phyloP scores from a whole-genome alignment of 2,113 vertebrate species.

The Leucopsar rothschildi region DNA sequence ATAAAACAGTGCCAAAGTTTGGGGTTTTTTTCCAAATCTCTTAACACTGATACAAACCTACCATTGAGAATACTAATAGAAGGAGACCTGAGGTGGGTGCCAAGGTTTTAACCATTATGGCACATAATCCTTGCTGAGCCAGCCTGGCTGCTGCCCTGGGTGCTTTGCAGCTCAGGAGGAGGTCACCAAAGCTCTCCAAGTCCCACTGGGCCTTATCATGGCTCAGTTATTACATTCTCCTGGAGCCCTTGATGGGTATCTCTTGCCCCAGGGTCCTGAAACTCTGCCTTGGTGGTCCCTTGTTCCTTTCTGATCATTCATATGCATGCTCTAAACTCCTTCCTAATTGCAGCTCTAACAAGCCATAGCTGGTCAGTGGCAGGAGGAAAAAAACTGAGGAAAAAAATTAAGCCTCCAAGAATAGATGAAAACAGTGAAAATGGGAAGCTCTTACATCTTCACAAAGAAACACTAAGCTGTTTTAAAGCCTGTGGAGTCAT shows the following conservation, averaged over 20 bases:
- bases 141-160: background rate
- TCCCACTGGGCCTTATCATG: background rate
- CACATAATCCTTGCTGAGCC: background rate
- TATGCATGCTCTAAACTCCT: background rate
- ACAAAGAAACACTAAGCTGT: background rate
- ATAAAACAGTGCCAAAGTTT: background rate
- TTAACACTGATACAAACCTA: background rate
- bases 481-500: background rate
- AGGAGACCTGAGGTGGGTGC: background rate
- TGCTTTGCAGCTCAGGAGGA: background rate
- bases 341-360: background rate
- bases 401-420: background rate
- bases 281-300: background rate
- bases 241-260: background rate
- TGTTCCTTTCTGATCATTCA: background rate
- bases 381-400: background rate
- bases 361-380: background rate
- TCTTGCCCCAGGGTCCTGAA: background rate
- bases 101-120: background rate
- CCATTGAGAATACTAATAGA: background rate
- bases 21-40: background rate
- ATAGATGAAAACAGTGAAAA: background rate
- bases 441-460: background rate
- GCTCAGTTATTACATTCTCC: rapidly evolving
- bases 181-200: background rate